A percentile compares a stretch with the other conserved stretches of the same genome.
phyloP scores from a whole-genome alignment of 2,888 invertebrate genomes.

The Agonopterix alstromeriana region DNA sequence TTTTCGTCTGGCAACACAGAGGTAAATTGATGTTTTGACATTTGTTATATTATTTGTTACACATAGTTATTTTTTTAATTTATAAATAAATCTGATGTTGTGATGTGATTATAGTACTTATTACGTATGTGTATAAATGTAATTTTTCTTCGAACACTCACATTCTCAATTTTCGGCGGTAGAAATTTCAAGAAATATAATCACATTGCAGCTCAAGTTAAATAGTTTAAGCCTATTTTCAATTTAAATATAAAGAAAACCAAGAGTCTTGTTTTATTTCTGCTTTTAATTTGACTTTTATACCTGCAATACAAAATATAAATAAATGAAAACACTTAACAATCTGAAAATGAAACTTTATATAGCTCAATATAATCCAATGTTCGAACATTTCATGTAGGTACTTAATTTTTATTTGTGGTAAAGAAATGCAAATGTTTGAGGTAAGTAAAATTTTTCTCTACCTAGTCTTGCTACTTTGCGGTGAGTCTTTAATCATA shows the following conservation, averaged over 20 bases:
- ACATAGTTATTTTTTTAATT: constrained; percentile 53
- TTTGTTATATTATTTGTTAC: constrained; percentile 48
- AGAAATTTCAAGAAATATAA: constrained; percentile 21
- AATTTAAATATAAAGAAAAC: constrained; percentile 59
- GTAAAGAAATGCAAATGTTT: too few species aligned
- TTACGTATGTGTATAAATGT: constrained; percentile 16
- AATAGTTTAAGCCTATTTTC: constrained; percentile 72
- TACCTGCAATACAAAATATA: background rate
- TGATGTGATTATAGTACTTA: constrained; percentile 45
- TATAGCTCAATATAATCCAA: too few species aligned
- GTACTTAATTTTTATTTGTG: too few species aligned
- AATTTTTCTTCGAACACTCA: constrained; percentile 17
- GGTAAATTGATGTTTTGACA: constrained; percentile 46
- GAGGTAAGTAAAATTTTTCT: too few species aligned
- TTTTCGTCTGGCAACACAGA: constrained; percentile 38
- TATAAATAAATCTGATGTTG: constrained; percentile 43
- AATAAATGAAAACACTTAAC: too few species aligned
- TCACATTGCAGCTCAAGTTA: constrained; percentile 57
- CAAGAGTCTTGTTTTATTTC: constrained; percentile 19
- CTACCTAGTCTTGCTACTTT: too few species aligned
- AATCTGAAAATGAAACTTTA: too few species aligned
- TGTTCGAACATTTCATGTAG: too few species aligned
- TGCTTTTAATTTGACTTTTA: constrained; percentile 34
- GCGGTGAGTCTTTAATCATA: too few species aligned
- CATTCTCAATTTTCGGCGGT: constrained; percentile 4